Evolutionary conservation across 2,888 invertebrate genomes (phyloP), one percentile per base, ranked within the genome.

Genomic region (Salticus scenicus): DNA sequence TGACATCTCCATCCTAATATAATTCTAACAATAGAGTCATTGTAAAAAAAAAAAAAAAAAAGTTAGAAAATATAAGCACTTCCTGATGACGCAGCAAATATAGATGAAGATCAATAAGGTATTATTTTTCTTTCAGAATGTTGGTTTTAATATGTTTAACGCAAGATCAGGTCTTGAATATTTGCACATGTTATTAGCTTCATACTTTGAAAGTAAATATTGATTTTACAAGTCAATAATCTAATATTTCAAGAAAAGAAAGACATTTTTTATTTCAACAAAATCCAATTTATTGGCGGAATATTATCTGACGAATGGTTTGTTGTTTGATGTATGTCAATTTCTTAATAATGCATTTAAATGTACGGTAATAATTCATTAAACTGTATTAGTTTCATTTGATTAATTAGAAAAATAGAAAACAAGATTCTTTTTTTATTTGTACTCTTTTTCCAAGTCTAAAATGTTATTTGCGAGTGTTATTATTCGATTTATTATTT

Each of bases 191-290:
- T 47, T 47, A 47, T 47, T 47, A 47, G 42, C 17, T 47, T 47
- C 10, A 47, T 2, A 47, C 42, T 47, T 47, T 47, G 42, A 47
- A 47, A 47, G 42, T 47, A 47, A 47, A 47, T 47, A 47, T 47
- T 47, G 42, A 47, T 47, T 47, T 47, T 47, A 17, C 42, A 47
- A 47, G 42, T 47, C 42, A 47, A 47, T 47, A 47, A 47, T 47
- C 42, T 47, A 47, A 47, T 47, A 47, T 47, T 47, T 47, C 42
- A 17, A 17, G 17, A 17, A 47, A 47, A 47, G 42, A 47, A 14
- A 14, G 7, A 12, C 2, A 14, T 37, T 37, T 10, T 47, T 37
- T 37, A 7, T 37, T 47, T 47, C 17, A 14, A 47, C 42, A 12
- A 47, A 47, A 47, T 1, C 17, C 10, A 14, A 47, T 47, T 47